Evolutionary conservation across 2,888 invertebrate genomes (phyloP), one percentile per base, ranked within the genome.

Genomic region (Sinotaia quadrata): DNA sequence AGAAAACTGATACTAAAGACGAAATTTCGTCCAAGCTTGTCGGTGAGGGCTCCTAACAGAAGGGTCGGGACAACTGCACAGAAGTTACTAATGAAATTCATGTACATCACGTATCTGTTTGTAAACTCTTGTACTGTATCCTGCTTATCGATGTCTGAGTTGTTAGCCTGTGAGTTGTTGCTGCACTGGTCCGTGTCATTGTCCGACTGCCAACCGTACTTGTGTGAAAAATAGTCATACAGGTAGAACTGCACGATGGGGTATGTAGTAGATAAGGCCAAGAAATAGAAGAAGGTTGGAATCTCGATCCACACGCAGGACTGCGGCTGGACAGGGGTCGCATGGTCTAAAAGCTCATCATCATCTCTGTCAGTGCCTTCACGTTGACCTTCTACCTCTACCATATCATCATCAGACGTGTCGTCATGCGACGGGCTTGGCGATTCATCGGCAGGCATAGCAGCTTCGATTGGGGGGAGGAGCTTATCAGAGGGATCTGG

Each of bases 241-340:
- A 65, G 56, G 31, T 52, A 65, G 41, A 65, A 65, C 56, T 65
- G 65, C 47, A 54, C 34, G n/a, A 65, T 44, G 15, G 65, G 65
- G 7, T 4, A 21, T 24, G n/a, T 29, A 3, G 33, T 44, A 7
- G 33, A 31, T 15, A 65, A 2, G 2, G 54, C 29, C 41, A 44
- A 4, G 33, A 65, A 65, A 27, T 44, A 65, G 44, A 65, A 34
- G 7, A 65, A 56, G 15, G 44, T 44, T 3, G 54, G 41, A 3
- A 56, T 24, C 47, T 65, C 65, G 1, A 52, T 27, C 8, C 54
- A 29, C n/a, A 44, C n/a, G n/a, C n/a, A n/a, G n/a, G n/a, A n/a
- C n/a, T n/a, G n/a, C n/a, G n/a, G n/a, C n/a, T n/a, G n/a, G n/a
- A n/a, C n/a, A n/a, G n/a, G n/a, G n/a, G n/a, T n/a, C n/a, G n/a